Conservation (phyloP, 2,113 vertebrate genomes). For the Nothocercus julius region DNA sequence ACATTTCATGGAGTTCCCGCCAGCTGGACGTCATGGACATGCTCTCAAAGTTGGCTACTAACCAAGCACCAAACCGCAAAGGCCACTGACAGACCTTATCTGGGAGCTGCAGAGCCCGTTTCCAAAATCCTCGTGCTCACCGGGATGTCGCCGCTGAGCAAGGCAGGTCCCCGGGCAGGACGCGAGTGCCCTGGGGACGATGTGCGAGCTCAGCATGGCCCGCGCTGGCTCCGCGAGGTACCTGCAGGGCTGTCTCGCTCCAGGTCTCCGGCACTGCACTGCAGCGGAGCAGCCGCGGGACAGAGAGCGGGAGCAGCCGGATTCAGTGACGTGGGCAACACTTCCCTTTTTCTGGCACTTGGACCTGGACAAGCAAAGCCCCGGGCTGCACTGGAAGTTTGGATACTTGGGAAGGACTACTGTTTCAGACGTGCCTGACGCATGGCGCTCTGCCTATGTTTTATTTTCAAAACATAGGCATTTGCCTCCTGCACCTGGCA, state of each 20-base stretch:
- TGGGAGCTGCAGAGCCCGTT: neutral
- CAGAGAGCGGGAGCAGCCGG: neutral
- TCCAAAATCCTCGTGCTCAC: neutral
- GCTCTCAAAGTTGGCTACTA: neutral
- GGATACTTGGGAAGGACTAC: neutral
- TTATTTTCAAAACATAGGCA: neutral
- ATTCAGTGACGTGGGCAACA: neutral
- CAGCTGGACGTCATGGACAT: neutral
- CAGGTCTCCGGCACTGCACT: neutral
- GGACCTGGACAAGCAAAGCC: neutral
- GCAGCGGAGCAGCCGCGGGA: neutral
- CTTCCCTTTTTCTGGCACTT: neutral
- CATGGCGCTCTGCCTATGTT: neutral
- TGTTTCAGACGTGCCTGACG: neutral
- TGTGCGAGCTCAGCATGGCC: neutral
- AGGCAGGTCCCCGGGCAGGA: neutral
- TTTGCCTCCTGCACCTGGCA: neutral
- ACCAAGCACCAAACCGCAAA: neutral
- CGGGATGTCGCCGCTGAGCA: neutral
- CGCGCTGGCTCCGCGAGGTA: neutral
- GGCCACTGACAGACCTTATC: neutral
- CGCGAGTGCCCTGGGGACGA: accelerated
- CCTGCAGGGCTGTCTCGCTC: neutral
- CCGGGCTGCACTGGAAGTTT: neutral
- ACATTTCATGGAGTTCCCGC: neutral